These are phyloP conservation scores for Ichneumon xanthorius DNA, from an alignment of 2,888 invertebrate species.

Conservation along the genomic window DNA sequence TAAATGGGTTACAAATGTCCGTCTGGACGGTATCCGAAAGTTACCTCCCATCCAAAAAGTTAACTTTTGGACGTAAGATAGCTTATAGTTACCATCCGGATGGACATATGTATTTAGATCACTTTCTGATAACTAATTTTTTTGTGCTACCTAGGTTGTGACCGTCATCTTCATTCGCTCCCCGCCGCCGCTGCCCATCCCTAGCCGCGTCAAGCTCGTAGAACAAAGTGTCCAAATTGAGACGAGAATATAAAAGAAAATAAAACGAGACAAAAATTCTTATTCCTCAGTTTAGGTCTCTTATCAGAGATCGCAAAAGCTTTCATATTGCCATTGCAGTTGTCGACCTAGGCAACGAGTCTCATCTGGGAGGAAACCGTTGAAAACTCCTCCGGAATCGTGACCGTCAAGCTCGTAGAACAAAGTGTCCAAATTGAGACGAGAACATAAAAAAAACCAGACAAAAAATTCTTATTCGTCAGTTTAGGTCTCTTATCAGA, in stretches of 20 bases:
- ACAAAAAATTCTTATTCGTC: not conserved
- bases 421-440: not conserved
- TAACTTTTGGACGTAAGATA: too few species aligned
- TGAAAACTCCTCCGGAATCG: not conserved
- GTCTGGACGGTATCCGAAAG: too few species aligned
- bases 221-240: not conserved
- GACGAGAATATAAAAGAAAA: not conserved
- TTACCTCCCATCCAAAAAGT: too few species aligned
- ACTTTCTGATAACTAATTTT: too few species aligned
- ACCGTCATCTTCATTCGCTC: conserved; percentile 70
- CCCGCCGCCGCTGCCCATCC: conserved; percentile 36
- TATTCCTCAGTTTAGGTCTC: not conserved
- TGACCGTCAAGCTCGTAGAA: conserved; percentile 8
- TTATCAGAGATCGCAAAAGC: not conserved
- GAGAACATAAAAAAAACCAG: not conserved
- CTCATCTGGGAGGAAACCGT: conserved; percentile 29
- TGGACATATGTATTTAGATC: too few species aligned
- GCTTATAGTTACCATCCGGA: too few species aligned
- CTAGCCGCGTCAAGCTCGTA: conserved; percentile 32
- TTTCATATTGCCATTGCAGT: too few species aligned
- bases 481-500: not conserved
- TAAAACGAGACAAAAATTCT: not conserved
- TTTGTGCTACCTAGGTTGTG: too few species aligned
- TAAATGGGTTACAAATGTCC: too few species aligned
- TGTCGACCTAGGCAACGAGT: conserved; percentile 28